Evolutionary conservation across 2,888 invertebrate species (phyloP), one percentile per base, ranked within the genome.

Genomic region (Orchesella flavescens): DNA sequence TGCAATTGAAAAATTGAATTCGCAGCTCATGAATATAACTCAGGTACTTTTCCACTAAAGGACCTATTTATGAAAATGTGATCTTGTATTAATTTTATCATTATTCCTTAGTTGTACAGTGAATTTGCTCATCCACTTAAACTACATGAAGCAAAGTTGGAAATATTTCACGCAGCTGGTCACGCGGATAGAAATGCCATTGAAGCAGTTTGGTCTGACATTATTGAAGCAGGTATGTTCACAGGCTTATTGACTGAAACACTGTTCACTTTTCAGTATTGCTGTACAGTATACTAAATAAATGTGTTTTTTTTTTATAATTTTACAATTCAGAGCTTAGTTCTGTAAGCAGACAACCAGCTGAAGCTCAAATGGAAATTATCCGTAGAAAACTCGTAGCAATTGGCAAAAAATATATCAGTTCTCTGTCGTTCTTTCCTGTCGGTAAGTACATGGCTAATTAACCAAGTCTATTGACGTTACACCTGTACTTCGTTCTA

Each of bases 161-260:
- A 97, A 7, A 97, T 99, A 86, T 94, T 99, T 66, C 95, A 97
- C 89, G 97, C 97, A 90, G 97, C 98, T 7, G 96, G 97, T 15
- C 96, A 97, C 90, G 94, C 95, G 89, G 98, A 99, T 90, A 93
- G 94, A 0, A 92, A 95, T 82, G 91, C 98, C 12, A 95, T 99
- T 63, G 96, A 97, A 90, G 94, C 94, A 78, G 94, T 98, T 74
- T 98, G 98, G 98, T 94, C 94, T 84, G 94, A 96, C 89, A 96
- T 99, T 78, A 92, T 95, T 83, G 91, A 92, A 74, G 89, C 90
- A 86, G 91, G 91, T 91, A 89, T 61, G 49, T n/a, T 49, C 5
- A 68, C 1, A 0, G 24, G 55, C 43, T 24, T 49, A 66, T 46
- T 43, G 23, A 43, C 34, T 34, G 34, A 7, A 34, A 7, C 44